A percentile compares a stretch with the other conserved stretches of the same genome.
phyloP scores from a whole-genome alignment of 2,797 vertebrate genomes.

The Diplodus sargus region DNA sequence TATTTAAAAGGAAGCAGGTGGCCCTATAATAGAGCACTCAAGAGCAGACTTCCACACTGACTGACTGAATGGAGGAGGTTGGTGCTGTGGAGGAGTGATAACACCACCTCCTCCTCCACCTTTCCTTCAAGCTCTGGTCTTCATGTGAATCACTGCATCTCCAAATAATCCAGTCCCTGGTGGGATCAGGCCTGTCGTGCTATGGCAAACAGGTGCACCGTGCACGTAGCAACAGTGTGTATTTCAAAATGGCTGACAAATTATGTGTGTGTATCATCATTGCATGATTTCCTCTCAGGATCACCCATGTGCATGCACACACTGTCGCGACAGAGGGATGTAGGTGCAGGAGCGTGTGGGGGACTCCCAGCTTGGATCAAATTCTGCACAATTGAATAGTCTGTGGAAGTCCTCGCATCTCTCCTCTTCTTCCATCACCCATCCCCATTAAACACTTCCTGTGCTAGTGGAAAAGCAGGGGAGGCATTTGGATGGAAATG shows the following conservation, averaged over 20 bases:
- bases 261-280: background rate
- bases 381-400: constrained; percentile 60
- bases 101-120: constrained; percentile 52
- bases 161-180: constrained; percentile 28
- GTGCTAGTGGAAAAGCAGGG: constrained; percentile 32
- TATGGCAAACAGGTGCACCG: background rate
- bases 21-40: constrained; percentile 64
- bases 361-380: constrained; percentile 52
- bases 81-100: constrained; percentile 45
- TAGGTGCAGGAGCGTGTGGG: background rate
- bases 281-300: background rate
- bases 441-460: constrained; percentile 35
- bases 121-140: constrained; percentile 24
- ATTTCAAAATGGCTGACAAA: constrained; percentile 7
- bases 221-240: background rate
- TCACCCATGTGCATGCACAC: background rate
- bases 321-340: background rate
- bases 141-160: constrained; percentile 35
- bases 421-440: constrained; percentile 43
- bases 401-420: constrained; percentile 22
- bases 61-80: constrained; percentile 32
- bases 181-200: constrained; percentile 38
- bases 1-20: constrained; percentile 77
- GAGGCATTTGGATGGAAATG: constrained; percentile 43
- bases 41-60: constrained; percentile 17